Evolutionary conservation across 2,113 vertebrate genomes (phyloP).

Genomic region (Laterallus jamaicensis): DNA sequence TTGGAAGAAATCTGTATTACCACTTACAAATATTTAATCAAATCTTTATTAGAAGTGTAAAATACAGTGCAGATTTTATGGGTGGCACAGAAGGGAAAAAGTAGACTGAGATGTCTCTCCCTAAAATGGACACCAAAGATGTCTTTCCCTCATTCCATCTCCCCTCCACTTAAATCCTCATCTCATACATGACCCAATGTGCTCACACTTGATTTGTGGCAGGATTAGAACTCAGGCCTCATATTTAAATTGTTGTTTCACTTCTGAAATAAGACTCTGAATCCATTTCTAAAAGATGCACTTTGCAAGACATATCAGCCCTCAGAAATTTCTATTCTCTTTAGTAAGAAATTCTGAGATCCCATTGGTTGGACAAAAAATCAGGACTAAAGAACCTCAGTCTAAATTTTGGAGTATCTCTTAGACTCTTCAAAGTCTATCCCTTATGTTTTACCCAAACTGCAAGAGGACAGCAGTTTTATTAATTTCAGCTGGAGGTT

Average conservation of each 20-base stretch:
- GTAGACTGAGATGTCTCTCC: not conserved
- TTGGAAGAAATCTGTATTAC: not conserved
- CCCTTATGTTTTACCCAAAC: slow-evolving; percentile 12
- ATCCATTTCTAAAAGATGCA: slow-evolving; percentile 22
- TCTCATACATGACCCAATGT: not conserved
- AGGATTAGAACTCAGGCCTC: not conserved
- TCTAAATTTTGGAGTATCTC: slow-evolving; percentile 27
- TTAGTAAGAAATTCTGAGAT: slow-evolving; percentile 27
- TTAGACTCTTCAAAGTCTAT: slow-evolving; percentile 51
- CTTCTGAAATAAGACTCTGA: not conserved
- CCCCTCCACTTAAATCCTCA: not conserved
- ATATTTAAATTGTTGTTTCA: not conserved
- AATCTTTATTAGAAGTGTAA: not conserved
- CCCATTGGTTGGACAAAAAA: slow-evolving; percentile 41
- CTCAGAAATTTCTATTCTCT: slow-evolving; percentile 6
- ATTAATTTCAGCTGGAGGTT: slow-evolving; percentile 64
- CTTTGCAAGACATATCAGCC: slow-evolving; percentile 7
- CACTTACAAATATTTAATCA: not conserved
- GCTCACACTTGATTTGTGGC: not conserved
- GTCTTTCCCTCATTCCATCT: not conserved
- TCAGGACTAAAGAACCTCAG: slow-evolving; percentile 18
- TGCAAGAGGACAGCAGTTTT: slow-evolving; percentile 51
- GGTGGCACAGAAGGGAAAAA: not conserved
- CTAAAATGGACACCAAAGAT: not conserved
- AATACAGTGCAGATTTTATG: not conserved